phyloP scores from a whole-genome alignment of 2,113 vertebrate species.

The Ailurus styani region DNA sequence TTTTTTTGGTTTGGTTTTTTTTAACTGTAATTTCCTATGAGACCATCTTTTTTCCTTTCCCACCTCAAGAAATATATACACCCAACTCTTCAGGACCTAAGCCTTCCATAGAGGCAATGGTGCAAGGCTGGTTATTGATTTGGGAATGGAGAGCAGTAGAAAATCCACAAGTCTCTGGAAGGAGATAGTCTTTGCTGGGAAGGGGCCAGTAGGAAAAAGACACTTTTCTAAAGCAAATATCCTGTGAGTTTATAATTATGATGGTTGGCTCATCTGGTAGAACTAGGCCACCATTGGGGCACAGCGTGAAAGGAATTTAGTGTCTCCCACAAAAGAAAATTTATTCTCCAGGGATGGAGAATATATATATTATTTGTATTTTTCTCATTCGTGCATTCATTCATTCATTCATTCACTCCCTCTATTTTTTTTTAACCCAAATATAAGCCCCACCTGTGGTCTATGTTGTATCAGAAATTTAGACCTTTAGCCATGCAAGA shows the following conservation, averaged over 20 bases:
- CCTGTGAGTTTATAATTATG: not conserved
- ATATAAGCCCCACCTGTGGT: not conserved
- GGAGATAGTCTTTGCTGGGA: not conserved
- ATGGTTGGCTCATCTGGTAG: not conserved
- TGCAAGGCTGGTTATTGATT: not conserved
- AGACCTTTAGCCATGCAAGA: not conserved
- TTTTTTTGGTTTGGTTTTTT: not conserved
- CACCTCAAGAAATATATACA: not conserved
- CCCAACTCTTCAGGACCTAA: not conserved
- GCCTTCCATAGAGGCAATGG: not conserved
- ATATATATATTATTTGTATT: slow-evolving; percentile 12
- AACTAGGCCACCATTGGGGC: not conserved
- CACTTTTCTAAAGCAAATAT: not conserved
- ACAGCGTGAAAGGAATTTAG: not conserved
- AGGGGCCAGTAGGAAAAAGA: not conserved
- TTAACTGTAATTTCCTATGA: not conserved
- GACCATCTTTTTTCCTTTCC: not conserved
- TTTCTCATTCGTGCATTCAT: not conserved
- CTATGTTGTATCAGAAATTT: not conserved
- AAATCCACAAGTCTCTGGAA: not conserved
- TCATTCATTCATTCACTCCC: not conserved
- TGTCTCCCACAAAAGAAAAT: not conserved
- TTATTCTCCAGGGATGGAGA: not conserved
- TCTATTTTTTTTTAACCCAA: slow-evolving; percentile 22
- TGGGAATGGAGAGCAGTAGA: not conserved